These are phyloP conservation scores for Cosmia pyralina DNA, from an alignment of 2,888 invertebrate species.

Conservation along the genomic window DNA sequence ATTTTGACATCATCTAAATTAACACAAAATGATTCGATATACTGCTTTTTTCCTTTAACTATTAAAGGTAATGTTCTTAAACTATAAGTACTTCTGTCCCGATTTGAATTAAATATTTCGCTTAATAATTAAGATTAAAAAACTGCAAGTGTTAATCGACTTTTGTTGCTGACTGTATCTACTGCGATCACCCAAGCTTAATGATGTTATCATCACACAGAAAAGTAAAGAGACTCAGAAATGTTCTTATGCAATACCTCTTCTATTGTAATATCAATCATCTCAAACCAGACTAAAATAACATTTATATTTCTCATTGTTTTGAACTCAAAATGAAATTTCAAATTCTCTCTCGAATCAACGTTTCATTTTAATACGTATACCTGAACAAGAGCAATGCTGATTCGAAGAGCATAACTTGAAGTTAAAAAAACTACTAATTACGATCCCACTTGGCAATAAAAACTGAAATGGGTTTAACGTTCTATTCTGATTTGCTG, in stretches of 20 bases:
- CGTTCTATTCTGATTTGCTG: slow-evolving; percentile 27
- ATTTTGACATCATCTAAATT: too few species aligned
- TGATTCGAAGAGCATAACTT: slow-evolving; percentile 17
- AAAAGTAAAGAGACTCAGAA: background rate
- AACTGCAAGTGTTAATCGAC: too few species aligned
- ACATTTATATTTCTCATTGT: background rate
- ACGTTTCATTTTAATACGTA: background rate
- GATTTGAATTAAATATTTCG: too few species aligned
- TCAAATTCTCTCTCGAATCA: background rate
- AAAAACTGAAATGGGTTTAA: slow-evolving; percentile 33
- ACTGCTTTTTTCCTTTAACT: too few species aligned
- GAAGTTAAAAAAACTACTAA: slow-evolving; percentile 39
- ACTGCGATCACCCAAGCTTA: background rate
- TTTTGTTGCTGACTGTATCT: too few species aligned
- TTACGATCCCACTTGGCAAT: slow-evolving; percentile 28
- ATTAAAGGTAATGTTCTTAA: too few species aligned
- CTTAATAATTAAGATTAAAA: too few species aligned
- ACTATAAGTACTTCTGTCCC: too few species aligned
- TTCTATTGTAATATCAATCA: background rate
- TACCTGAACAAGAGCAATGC: background rate
- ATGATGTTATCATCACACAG: too few species aligned
- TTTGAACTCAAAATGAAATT: slow-evolving; percentile 7
- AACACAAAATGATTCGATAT: too few species aligned
- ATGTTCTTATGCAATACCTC: background rate
- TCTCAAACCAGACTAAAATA: background rate